Base-by-base conservation (phyloP, 2,113 vertebrate genomes). In the Athene cunicularia region DNA sequence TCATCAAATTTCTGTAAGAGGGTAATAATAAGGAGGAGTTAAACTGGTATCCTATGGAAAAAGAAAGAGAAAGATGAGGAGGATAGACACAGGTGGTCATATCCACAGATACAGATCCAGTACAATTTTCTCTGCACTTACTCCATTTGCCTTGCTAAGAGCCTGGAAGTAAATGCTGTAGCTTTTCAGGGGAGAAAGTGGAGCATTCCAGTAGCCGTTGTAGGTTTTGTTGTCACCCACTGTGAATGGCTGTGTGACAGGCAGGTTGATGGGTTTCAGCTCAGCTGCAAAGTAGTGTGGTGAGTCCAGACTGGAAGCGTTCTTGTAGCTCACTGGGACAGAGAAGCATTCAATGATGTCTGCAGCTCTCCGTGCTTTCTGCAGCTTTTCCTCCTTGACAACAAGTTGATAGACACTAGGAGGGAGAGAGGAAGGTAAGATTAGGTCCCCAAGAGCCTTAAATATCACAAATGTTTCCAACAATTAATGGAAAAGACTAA, bases 81-180 rank as follows among this genome's bases (percentile, higher is more conserved):
- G 37, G 59, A 63, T 1, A 83, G 68, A 64, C 67, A 81, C 19
- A 63, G 10, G 14, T 43, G 59, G 73, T 20, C 52, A 47, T 28
- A 47, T 1, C n/a, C n/a, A n/a, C n/a, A n/a, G n/a, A 14, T 8
- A 96, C 24, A 85, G 47, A 82, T 5, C 14, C 63, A 74, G 32
- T 67, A 91, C 59, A 22, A 0, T 63, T 77, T 55, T 26, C 45
- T 50, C 72, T 64, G 70, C 89, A 98, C 99, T 99, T 98, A 99
- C 99, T 98, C 99, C 99, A 35, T 99, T 99, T 91, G 99, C 99
- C 98, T 99, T 99, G 98, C 99, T 99, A 85, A 99, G 98, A 87
- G 99, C 99, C 98, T 99, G 99, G 97, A 99, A 99, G 97, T 99
- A 99, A 96, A 99, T 99, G 98, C 99, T 99, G 98, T 99, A 99